phyloP scores from a whole-genome alignment of 2,797 vertebrate species.

The Notolepis coatsorum region DNA sequence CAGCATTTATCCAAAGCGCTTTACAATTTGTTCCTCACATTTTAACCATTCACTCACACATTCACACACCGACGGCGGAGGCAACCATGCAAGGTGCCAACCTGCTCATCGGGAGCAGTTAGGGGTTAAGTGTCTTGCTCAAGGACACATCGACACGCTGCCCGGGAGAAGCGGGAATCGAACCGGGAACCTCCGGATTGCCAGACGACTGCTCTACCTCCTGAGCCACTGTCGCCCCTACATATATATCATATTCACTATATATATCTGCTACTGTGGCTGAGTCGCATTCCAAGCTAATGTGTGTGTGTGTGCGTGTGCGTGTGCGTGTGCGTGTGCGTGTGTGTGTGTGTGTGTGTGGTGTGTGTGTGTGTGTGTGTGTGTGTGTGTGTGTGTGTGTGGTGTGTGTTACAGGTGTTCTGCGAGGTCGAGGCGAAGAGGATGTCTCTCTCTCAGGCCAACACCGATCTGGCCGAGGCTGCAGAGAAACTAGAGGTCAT shows the following conservation, averaged over 20 bases:
- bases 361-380: not conserved
- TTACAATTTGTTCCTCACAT: no score
- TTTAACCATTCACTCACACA: no score
- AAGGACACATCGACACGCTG: no score
- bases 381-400: constrained; percentile 9
- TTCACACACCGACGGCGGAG: no score
- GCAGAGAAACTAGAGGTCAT: constrained; percentile 82
- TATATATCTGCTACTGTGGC: not conserved
- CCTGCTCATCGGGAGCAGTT: no score
- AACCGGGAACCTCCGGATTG: no score
- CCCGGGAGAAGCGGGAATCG: no score
- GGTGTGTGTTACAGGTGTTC: constrained; percentile 65
- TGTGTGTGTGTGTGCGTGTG: not conserved
- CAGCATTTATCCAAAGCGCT: no score
- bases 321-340: not conserved
- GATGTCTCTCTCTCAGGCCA: constrained; percentile 82
- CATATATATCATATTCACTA: not conserved
- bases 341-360: not conserved
- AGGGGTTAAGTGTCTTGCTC: no score
- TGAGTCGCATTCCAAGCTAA: not conserved
- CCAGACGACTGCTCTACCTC: no score
- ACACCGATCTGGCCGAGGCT: constrained; percentile 79
- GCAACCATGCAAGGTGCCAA: no score
- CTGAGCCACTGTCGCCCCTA: no score
- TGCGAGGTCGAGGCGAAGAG: constrained; percentile 83